Percentiles rank a stretch among this genome's conserved stretches.
These are phyloP conservation scores for Zaprionus vittiger DNA, from an alignment of 1,140 invertebrate genomes.

Conservation along the genomic window DNA sequence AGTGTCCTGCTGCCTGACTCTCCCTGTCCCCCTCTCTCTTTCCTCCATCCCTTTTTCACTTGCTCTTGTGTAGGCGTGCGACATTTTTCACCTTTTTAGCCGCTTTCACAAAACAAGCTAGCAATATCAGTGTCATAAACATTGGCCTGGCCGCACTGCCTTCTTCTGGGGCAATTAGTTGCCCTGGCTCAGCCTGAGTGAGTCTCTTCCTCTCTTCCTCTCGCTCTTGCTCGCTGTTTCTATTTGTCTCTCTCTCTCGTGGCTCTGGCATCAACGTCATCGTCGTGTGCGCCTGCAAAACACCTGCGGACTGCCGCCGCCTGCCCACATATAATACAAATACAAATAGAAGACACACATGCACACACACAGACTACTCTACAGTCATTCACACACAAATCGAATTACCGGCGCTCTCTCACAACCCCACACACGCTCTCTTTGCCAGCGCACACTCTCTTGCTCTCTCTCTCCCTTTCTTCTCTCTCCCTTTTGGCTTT, in stretches of 20 bases:
- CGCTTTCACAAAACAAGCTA: slow-evolving; percentile 47
- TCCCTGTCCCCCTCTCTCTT: slow-evolving; percentile 3
- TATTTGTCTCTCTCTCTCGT: slow-evolving; percentile 16
- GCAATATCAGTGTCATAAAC: slow-evolving; percentile 53
- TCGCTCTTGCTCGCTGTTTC: background rate
- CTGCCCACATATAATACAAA: slow-evolving; percentile 31
- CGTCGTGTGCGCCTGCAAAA: slow-evolving; percentile 25
- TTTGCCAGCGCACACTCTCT: slow-evolving; percentile 13
- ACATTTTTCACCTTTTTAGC: slow-evolving; percentile 34
- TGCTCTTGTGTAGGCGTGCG: slow-evolving; percentile 27
- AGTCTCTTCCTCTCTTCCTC: slow-evolving; percentile 12
- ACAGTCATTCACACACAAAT: slow-evolving; percentile 36
- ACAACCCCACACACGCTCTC: slow-evolving; percentile 10
- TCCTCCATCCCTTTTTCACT: background rate
- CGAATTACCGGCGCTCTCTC: slow-evolving; percentile 50
- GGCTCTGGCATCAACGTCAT: slow-evolving; percentile 39
- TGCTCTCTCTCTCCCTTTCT: slow-evolving; percentile 3
- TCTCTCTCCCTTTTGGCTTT: background rate
- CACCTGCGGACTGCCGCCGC: slow-evolving; percentile 39
- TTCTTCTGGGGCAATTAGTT: slow-evolving; percentile 44
- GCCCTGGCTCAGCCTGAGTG: slow-evolving; percentile 35
- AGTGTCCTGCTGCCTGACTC: background rate
- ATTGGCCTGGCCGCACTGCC: slow-evolving; percentile 44
- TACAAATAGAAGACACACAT: background rate
- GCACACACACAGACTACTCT: slow-evolving; percentile 15